phyloP scores from a whole-genome alignment of 2,888 invertebrate species.

The Schizotus pectinicornis region DNA sequence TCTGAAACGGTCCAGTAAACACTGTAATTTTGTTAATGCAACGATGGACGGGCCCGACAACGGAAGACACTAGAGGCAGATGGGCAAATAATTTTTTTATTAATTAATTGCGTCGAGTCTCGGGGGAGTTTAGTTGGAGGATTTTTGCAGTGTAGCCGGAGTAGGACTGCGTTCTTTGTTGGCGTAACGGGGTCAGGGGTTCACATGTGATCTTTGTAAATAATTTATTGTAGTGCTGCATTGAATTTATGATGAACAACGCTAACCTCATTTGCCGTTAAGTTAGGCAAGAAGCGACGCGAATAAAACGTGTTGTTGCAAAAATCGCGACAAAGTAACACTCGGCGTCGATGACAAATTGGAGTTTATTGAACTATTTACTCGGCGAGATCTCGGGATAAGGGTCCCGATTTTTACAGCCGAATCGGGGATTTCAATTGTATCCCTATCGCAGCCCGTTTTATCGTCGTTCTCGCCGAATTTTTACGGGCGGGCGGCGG shows the following conservation, averaged over 20 bases:
- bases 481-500: no score
- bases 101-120: no score
- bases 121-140: no score
- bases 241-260: slow-evolving; percentile 14
- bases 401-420: no score
- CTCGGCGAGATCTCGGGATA: no score
- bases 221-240: slow-evolving; percentile 26
- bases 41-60: slow-evolving; percentile 26
- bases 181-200: slow-evolving; percentile 29
- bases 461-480: no score
- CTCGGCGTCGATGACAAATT: slow-evolving; percentile 8
- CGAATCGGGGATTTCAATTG: slow-evolving; percentile 3
- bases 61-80: slow-evolving; percentile 7
- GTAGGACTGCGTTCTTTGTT: slow-evolving; percentile 9
- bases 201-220: slow-evolving; percentile 35
- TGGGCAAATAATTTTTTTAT: not conserved
- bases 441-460: no score
- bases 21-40: slow-evolving; percentile 40
- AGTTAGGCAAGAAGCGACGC: slow-evolving; percentile 1
- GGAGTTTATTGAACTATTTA: slow-evolving; percentile 16
- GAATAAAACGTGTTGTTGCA: slow-evolving; percentile 6
- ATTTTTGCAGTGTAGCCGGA: no score
- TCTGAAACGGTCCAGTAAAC: slow-evolving; percentile 41
- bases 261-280: not conserved
- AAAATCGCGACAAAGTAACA: slow-evolving; percentile 5